A percentile compares a stretch with the other conserved stretches of the same genome.
phyloP scores from a whole-genome alignment of 1,140 invertebrate genomes.

The Adelges cooleyi region DNA sequence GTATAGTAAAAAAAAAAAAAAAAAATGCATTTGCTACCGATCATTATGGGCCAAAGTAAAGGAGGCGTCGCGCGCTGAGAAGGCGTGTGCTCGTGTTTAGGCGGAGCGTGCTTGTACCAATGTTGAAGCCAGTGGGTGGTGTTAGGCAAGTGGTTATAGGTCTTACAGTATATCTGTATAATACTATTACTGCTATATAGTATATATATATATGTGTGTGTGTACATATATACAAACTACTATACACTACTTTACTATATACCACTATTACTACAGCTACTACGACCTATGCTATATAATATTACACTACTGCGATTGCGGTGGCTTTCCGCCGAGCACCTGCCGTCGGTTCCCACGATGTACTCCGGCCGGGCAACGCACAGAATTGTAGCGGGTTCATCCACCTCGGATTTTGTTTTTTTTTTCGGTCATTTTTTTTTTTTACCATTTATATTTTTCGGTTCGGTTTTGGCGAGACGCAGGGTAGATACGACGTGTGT shows the following conservation, averaged over 20 bases:
- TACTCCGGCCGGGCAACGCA: background rate
- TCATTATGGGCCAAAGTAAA: no score
- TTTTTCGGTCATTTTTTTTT: conserved; percentile 3
- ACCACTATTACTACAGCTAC: no score
- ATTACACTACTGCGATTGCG: no score
- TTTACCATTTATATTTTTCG: background rate
- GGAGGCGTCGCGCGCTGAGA: background rate
- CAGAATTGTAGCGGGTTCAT: conserved; percentile 10
- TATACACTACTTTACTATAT: no score
- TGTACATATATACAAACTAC: no score
- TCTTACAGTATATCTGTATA: background rate
- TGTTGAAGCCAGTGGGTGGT: conserved; percentile 8
- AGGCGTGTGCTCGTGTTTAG: conserved; percentile 25
- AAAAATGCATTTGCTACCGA: no score
- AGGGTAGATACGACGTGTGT: no score
- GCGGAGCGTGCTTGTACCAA: conserved; percentile 28
- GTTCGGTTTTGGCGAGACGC: conserved; percentile 7
- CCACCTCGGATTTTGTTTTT: no score
- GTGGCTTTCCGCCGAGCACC: conserved; percentile 13
- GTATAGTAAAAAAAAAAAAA: no score
- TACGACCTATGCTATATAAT: no score
- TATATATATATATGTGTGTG: no score
- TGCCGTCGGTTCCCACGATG: conserved; percentile 26
- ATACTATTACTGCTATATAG: no score
- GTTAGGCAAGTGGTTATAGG: background rate